Evolutionary conservation across 1,140 invertebrate species (phyloP), one percentile per base, ranked within the genome.

Genomic region (Drosophila lacteicornis): DNA sequence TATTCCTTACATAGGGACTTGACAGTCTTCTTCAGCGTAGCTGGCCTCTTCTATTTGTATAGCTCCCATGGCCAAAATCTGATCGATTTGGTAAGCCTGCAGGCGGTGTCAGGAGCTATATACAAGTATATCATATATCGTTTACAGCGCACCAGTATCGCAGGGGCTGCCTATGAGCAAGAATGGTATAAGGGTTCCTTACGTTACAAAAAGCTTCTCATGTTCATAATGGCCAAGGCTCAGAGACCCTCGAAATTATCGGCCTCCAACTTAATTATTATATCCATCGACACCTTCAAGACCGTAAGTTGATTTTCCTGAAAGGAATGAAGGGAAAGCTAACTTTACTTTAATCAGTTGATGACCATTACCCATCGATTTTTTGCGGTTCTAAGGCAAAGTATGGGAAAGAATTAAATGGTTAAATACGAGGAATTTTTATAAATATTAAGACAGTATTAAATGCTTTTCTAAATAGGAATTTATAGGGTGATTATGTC

Each of bases 221-320:
- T 70, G 1, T 19, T 83, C 33, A 59, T 83, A 11, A 69, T 83
- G 65, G 25, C 47, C 19, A 53, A 68, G 17, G 71, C 73, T 12
- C 68, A 84, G 45, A 38, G 43, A 30, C 73, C 67, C 27, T 57
- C 60, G 2, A 50, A 59, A 15, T 51, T 83, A n/a, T 80, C 68
- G 2, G 80, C 71, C 36, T 70, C 25, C 2, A 67, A 68, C 0
- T 55, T 84, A 0, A 53, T 80, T 12, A 61, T 79, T 8, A 80
- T 85, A 46, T 77, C 67, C 2, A 19, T 73, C 11, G 77, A 83
- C 19, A 83, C 73, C 12, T 84, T 83, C 6, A 84, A 62, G 15
- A 68, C 6, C n/a, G 80, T 83, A 49, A 53, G 65, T 61, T 17
- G 5, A 17, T 6, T 12, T 12, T 12, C 3, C 2, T 30, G 9